Evolutionary conservation across 1,140 invertebrate genomes (phyloP).

Genomic region (Capitella teleta): DNA sequence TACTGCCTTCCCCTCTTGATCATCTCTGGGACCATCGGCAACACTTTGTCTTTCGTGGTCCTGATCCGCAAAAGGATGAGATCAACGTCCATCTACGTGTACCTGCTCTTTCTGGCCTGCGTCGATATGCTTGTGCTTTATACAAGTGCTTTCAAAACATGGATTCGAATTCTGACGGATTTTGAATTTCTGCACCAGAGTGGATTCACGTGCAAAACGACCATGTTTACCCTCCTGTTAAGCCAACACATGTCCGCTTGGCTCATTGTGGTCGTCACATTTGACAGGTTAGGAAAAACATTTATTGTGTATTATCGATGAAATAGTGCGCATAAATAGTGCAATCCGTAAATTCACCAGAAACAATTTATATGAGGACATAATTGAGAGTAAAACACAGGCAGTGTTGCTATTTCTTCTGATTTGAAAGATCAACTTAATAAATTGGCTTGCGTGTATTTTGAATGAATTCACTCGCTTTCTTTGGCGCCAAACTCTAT

Average conservation of each 20-base stretch:
- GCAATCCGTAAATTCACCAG: too few species aligned
- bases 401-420: too few species aligned
- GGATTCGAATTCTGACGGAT: conserved; percentile 19
- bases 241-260: conserved; percentile 7
- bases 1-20: conserved; percentile 21
- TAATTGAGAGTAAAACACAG: too few species aligned
- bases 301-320: too few species aligned
- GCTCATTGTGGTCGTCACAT: conserved; percentile 9
- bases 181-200: conserved; percentile 5
- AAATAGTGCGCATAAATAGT: too few species aligned
- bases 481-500: too few species aligned
- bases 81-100: conserved; percentile 28
- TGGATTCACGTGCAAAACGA: conserved; percentile 1
- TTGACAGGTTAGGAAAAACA: too few species aligned
- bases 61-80: conserved; percentile 27
- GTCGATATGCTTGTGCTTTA: conserved; percentile 32
- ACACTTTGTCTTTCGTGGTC: conserved; percentile 26
- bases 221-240: conserved; percentile 2
- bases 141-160: conserved; percentile 34
- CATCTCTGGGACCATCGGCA: conserved; percentile 26
- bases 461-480: too few species aligned
- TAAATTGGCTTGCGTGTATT: too few species aligned
- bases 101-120: conserved; percentile 30
- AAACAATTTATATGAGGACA: too few species aligned
- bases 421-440: too few species aligned